Base-by-base conservation (phyloP, 2,888 invertebrate genomes). In the Philonicus albiceps region DNA sequence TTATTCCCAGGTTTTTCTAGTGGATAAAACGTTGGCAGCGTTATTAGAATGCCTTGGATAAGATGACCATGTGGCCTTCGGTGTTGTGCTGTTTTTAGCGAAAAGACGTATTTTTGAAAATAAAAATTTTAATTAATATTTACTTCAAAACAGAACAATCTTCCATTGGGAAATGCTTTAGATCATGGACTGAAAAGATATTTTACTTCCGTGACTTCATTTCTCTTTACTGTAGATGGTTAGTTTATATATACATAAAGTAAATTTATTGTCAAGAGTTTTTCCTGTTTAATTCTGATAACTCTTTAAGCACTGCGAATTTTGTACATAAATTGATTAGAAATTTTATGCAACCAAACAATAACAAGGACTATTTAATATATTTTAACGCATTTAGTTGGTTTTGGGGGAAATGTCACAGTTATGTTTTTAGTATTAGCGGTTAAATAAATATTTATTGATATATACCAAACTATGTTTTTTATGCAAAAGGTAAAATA, bases 301-400 rank as follows among this genome's bases (percentile, higher is more conserved):
- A 64, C 11, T 64, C 16, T 64, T 64, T 27, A 64, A 64, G 64
- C 64, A 64, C 64, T 64, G 64, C 27, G 22, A 49, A 49, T 78
- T 78, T 49, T 78, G 78, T 49, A 78, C 30, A 78, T 78, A 78
- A 43, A 55, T 22, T 43, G 22, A 40, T 27, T 78, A 78, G n/a
- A 49, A 43, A 78, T 78, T 49, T 49, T 78, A 78, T 78, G 49
- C 78, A 49, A 78, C 78, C 78, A 78, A 76, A 76, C 37, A 76
- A 76, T 19, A 76, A 22, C 22, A 78, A 49, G 27, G 27, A 64
- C 22, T 22, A 11, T 64, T 64, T 64, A 64, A 64, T 27, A 64
- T 64, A 64, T 64, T 64, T 64, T 64, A 64, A 64, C 64, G 64
- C 64, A 64, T 64, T 78, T 76, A 37, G 13, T 78, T 49, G 78